Conservation (phyloP, 2,888 invertebrate species). For the Paralinhomoeus sp. region DNA sequence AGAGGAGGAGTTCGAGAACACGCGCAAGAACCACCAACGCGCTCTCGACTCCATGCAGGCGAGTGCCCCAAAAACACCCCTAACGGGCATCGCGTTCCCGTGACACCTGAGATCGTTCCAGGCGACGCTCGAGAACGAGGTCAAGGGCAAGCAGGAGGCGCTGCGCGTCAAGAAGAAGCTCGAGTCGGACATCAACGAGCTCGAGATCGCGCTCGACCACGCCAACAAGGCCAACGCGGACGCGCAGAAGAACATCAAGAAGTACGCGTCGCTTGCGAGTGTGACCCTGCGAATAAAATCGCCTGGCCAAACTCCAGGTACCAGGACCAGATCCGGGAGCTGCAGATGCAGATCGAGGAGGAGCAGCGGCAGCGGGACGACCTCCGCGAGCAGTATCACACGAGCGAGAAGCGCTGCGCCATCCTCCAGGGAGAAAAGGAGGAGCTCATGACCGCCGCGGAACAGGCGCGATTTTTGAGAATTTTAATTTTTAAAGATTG, state of each 20-base stretch:
- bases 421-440: conserved; percentile 93
- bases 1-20: conserved; percentile 98
- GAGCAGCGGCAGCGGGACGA: conserved; percentile 90
- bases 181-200: conserved; percentile 94
- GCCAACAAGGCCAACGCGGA: conserved; percentile 55
- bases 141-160: conserved; percentile 96
- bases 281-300: too few relatives aligned
- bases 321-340: conserved; percentile 68
- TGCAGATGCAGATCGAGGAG: conserved; percentile 47
- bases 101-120: conserved; percentile 31
- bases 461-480: too few relatives aligned
- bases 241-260: conserved; percentile 79
- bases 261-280: too few relatives aligned
- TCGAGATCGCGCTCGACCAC: conserved; percentile 91
- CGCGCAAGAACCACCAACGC: conserved; percentile 95
- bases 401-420: conserved; percentile 88
- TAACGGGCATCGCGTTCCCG: too few relatives aligned
- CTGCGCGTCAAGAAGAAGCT: conserved; percentile 99
- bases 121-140: conserved; percentile 63
- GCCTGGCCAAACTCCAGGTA: too few relatives aligned
- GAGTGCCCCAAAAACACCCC: background rate
- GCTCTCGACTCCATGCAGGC: conserved; percentile 94
- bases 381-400: conserved; percentile 84
- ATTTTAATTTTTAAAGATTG: too few relatives aligned
- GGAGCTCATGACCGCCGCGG: conserved; percentile 52